Evolutionary conservation across 1,140 invertebrate species (phyloP).

Genomic region (Drosophila hydei): DNA sequence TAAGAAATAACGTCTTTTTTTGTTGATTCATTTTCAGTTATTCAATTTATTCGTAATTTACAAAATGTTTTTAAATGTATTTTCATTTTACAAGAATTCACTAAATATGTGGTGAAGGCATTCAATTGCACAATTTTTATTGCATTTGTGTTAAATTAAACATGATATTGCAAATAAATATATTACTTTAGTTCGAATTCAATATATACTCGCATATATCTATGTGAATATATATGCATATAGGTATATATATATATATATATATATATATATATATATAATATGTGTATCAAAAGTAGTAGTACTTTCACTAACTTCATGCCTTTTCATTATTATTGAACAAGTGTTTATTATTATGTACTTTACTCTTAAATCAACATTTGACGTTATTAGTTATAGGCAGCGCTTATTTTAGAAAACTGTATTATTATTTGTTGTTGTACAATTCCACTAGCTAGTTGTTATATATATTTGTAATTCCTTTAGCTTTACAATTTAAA

Average conservation of each 20-base stretch:
- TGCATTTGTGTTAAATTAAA: conserved; percentile 53
- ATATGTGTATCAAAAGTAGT: conserved; percentile 69
- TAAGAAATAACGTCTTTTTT: background rate
- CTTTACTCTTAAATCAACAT: conserved; percentile 71
- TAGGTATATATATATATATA: conserved; percentile 25
- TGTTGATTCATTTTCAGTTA: too few relatives aligned
- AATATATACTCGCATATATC: conserved; percentile 18
- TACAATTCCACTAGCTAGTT: conserved; percentile 64
- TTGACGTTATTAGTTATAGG: conserved; percentile 34
- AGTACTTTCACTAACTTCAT: conserved; percentile 64
- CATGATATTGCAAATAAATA: conserved; percentile 62
- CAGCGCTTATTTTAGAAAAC: conserved; percentile 35
- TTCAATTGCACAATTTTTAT: conserved; percentile 63
- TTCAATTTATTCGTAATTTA: conserved; percentile 61
- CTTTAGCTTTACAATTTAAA: conserved; percentile 43
- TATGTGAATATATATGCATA: too few relatives aligned
- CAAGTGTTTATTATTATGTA: conserved; percentile 53
- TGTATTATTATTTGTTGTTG: conserved; percentile 27
- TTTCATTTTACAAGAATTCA: conserved; percentile 68
- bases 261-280: conserved; percentile 47
- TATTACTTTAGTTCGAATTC: conserved; percentile 46
- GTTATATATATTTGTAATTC: conserved; percentile 26
- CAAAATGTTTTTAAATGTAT: conserved; percentile 40
- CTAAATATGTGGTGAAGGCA: conserved; percentile 69
- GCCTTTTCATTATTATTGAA: conserved; percentile 50